Evolutionary conservation across 1,140 invertebrate genomes (phyloP), one percentile per base, ranked within the genome.

Genomic region (Aphaenogaster floridana): DNA sequence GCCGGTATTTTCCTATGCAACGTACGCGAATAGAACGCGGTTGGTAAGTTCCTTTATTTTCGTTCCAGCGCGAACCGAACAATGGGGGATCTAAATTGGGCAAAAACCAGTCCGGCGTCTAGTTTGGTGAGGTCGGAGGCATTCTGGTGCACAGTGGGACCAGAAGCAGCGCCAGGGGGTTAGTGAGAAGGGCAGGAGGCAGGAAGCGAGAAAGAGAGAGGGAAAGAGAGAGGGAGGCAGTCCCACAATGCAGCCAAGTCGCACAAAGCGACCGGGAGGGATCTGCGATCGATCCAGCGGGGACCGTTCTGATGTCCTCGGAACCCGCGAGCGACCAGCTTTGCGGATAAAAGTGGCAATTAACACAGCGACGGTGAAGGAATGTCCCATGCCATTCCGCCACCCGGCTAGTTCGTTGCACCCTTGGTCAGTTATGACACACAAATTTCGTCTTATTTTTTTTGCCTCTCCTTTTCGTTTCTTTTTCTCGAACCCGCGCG

Each of bases 11-110:
- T 86, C 54, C 78, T 78, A 88, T 84, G 66, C 74, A 89, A 84
- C 52, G 50, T 77, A 57, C 78, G 45, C 57, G 71, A 63, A 57
- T 80, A 39, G 61, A 54, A 69, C 42, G 76, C 64, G 66, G n/a
- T 59, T 61, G 28, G 39, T 15, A 34, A 8, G 28, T 6, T 91
- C 83, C 79, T 91, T 76, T 91, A 93, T 93, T 93, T 93, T 90
- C 92, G 92, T 93, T 92, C 88, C 90, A 86, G 59, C 28, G 68
- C 77, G 52, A 64, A 42, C 48, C 88, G 87, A 93, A 92, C 89
- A 93, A 93, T 93, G 84, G 92, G 71, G 92, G 83, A 90, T 90
- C 92, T 90, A 92, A 93, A 93, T 93, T 91, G 92, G 85, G 86
- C 88, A 93, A 91, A 93, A 93, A 93, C 92, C 92, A 91, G 92